Percentiles rank a stretch among this genome's conserved stretches.
phyloP scores from a whole-genome alignment of 2,797 vertebrate genomes.

The Notolepis coatsorum region DNA sequence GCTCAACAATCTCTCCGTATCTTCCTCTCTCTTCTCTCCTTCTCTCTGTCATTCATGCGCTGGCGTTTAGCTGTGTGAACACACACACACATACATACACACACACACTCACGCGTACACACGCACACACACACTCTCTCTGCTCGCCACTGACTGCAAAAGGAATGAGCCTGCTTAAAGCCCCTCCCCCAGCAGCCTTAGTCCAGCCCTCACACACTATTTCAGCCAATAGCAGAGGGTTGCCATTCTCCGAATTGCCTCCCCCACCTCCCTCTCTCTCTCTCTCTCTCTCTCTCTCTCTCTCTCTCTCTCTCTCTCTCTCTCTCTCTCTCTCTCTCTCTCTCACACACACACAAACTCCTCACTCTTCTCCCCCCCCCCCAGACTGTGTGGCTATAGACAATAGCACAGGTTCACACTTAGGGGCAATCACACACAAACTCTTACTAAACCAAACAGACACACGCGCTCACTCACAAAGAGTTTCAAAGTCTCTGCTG shows the following conservation, averaged over 20 bases:
- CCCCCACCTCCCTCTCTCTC: background rate
- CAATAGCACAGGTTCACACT: conserved; percentile 15
- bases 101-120: background rate
- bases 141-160: background rate
- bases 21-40: background rate
- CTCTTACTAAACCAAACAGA: background rate
- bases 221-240: conserved; percentile 49
- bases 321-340: background rate
- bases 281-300: background rate
- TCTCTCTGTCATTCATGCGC: background rate
- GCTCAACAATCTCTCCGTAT: background rate
- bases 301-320: background rate
- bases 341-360: background rate
- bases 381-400: conserved; percentile 15
- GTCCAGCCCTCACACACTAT: conserved; percentile 10
- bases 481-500: background rate
- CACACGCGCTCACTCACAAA: background rate
- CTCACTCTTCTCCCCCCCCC: background rate
- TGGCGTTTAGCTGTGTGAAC: background rate
- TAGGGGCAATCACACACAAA: background rate
- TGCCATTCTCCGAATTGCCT: background rate
- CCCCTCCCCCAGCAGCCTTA: background rate
- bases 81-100: background rate
- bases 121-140: background rate
- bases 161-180: conserved; percentile 30